Evolutionary conservation across 2,113 vertebrate genomes (phyloP).

Genomic region (Mirza zaza): DNA sequence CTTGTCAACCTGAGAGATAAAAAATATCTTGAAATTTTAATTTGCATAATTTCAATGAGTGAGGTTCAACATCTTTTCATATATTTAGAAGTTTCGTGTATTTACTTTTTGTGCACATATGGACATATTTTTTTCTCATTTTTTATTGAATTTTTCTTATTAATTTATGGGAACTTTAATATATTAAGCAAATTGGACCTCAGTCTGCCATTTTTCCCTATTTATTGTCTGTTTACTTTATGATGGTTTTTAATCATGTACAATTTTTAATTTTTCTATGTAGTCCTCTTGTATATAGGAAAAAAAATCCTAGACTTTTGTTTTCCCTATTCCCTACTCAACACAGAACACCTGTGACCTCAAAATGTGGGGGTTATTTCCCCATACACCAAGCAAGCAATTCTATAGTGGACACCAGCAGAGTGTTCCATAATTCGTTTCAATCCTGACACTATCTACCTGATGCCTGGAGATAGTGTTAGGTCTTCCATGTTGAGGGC

Average conservation of each 20-base stretch:
- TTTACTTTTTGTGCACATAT: not conserved
- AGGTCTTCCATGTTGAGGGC: not conserved
- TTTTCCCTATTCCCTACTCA: not conserved
- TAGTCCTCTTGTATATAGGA: not conserved
- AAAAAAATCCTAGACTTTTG: not conserved
- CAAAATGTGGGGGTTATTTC: not conserved
- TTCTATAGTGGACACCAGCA: not conserved
- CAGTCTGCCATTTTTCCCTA: fast-evolving
- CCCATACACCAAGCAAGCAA: not conserved
- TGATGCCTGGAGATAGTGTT: not conserved
- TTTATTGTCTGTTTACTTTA: not conserved
- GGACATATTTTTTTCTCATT: not conserved
- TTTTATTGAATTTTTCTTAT: not conserved
- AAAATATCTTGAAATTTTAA: not conserved
- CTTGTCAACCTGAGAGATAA: not conserved
- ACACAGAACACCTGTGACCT: not conserved
- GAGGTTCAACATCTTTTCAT: not conserved
- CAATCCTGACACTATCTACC: not conserved
- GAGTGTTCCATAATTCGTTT: not conserved
- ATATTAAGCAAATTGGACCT: not conserved
- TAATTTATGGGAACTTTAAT: not conserved
- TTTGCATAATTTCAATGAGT: not conserved
- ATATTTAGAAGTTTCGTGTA: not conserved
- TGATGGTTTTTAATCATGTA: not conserved
- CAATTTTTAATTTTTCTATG: not conserved